phyloP scores from a whole-genome alignment of 2,113 vertebrate genomes.

The Beaufortia kweichowensis region DNA sequence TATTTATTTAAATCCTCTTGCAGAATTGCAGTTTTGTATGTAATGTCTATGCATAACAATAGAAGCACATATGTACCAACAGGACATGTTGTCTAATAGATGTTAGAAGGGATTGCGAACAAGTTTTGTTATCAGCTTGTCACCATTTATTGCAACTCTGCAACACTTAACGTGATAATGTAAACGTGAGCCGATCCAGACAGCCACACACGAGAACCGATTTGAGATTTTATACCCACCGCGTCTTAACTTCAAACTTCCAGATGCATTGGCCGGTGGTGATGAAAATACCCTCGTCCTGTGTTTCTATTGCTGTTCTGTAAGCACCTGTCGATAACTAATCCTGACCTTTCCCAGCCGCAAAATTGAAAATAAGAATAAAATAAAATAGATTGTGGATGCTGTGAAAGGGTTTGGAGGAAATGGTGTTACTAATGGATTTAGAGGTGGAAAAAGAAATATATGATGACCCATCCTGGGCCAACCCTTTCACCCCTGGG shows the following conservation, averaged over 20 bases:
- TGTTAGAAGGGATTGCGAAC: not conserved
- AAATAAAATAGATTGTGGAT: slow-evolving; percentile 76
- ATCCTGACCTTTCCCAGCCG: slow-evolving; percentile 77
- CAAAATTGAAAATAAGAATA: slow-evolving; percentile 80
- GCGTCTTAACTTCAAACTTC: slow-evolving; percentile 28
- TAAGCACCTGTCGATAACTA: slow-evolving; percentile 78
- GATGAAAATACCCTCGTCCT: slow-evolving; percentile 68
- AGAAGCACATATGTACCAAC: not conserved
- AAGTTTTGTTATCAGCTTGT: slow-evolving; percentile 19
- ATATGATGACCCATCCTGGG: slow-evolving; percentile 48
- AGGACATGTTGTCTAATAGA: not conserved
- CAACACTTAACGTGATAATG: slow-evolving; percentile 17
- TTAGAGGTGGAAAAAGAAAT: slow-evolving; percentile 46
- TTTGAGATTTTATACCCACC: slow-evolving; percentile 42
- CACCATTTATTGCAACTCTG: slow-evolving; percentile 28
- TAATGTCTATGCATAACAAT: not conserved
- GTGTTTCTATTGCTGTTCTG: slow-evolving; percentile 66
- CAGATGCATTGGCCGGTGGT: slow-evolving; percentile 48
- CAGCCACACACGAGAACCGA: slow-evolving; percentile 18
- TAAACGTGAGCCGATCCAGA: not conserved
- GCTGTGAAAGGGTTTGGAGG: slow-evolving; percentile 68
- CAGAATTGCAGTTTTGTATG: too few relatives aligned
- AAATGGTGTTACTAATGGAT: slow-evolving; percentile 71
- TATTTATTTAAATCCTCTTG: too few relatives aligned
- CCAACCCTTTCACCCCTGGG: slow-evolving; percentile 56